phyloP scores from a whole-genome alignment of 2,797 vertebrate species.

The Ispidina lecontei region DNA sequence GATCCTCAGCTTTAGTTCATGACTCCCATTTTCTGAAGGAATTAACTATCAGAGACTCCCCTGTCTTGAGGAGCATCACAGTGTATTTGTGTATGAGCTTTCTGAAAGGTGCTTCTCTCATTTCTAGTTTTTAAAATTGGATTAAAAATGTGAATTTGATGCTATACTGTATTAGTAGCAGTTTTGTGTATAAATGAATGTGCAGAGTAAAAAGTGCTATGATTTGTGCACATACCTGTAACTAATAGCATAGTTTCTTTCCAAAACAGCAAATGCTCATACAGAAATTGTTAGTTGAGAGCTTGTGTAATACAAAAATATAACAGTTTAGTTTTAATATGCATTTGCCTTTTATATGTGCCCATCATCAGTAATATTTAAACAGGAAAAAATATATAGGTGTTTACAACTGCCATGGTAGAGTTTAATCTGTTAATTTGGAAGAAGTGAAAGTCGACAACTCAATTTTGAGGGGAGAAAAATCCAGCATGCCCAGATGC shows the following conservation, averaged over 20 bases:
- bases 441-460: not conserved
- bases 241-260: not conserved
- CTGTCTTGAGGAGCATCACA: not conserved
- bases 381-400: not conserved
- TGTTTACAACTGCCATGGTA: not conserved
- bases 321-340: not conserved
- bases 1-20: accelerated
- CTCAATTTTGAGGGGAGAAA: slow-evolving; percentile 1
- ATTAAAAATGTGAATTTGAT: not conserved
- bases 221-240: not conserved
- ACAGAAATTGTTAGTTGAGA: not conserved
- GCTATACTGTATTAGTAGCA: not conserved
- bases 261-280: not conserved
- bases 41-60: not conserved
- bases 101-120: not conserved
- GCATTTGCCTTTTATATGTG: not conserved
- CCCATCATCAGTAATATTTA: not conserved
- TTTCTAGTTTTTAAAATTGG: not conserved
- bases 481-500: not conserved
- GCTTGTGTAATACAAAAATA: not conserved
- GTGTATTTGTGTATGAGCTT: not conserved
- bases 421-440: not conserved
- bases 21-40: not conserved
- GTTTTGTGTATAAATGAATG: not conserved
- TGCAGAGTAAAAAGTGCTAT: not conserved